A percentile compares a stretch with the other conserved stretches of the same genome.
Conservation (phyloP, 2,797 vertebrate genomes). For the Apogon talboti region DNA sequence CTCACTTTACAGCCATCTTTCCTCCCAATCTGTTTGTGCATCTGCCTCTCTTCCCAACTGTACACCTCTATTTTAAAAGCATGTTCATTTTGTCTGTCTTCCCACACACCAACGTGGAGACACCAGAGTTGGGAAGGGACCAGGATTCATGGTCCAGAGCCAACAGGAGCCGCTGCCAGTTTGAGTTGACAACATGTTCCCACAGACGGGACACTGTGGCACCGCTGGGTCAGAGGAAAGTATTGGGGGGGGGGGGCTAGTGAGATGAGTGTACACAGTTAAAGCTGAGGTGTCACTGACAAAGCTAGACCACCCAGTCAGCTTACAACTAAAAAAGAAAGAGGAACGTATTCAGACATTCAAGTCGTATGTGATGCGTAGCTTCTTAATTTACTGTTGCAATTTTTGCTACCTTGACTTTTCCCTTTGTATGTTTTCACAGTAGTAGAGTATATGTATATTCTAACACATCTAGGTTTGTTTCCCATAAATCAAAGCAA, state of each 20-base stretch:
- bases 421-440: background rate
- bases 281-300: constrained; percentile 31
- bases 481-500: background rate
- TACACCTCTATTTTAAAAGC: constrained; percentile 28
- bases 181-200: constrained; percentile 46
- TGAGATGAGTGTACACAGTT: constrained; percentile 30
- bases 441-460: background rate
- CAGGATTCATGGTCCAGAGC: constrained; percentile 13
- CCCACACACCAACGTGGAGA: constrained; percentile 30
- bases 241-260: constrained; percentile 9
- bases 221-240: constrained; percentile 39
- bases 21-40: constrained; percentile 36
- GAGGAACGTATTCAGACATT: background rate
- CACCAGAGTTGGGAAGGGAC: constrained; percentile 36
- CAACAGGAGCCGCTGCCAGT: constrained; percentile 42
- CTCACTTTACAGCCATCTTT: constrained; percentile 25
- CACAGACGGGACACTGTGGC: constrained; percentile 55
- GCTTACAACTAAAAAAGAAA: constrained; percentile 12
- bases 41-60: constrained; percentile 46
- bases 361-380: background rate
- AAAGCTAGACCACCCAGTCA: constrained; percentile 13
- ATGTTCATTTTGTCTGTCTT: constrained; percentile 22
- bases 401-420: background rate
- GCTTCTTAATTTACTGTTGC: constrained; percentile 6
- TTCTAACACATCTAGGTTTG: constrained; percentile 8